phyloP scores from a whole-genome alignment of 1,140 invertebrate genomes.

The Drosophila equinoxialis region DNA sequence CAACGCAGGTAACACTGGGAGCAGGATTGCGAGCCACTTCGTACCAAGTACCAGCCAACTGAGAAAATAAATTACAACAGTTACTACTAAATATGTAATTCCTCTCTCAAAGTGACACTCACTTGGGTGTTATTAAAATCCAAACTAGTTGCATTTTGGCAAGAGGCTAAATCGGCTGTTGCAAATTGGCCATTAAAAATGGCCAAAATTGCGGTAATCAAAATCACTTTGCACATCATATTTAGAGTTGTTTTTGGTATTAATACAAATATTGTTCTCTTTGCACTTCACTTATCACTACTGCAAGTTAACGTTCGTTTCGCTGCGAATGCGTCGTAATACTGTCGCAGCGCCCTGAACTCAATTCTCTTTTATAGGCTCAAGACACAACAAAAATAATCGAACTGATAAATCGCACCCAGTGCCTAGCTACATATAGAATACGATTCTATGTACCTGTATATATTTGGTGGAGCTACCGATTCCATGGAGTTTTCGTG shows the following conservation, averaged over 20 bases:
- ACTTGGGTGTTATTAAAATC: slow-evolving; percentile 50
- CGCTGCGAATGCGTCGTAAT: slow-evolving; percentile 40
- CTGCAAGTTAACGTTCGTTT: slow-evolving; percentile 31
- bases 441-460: not conserved
- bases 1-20: slow-evolving; percentile 27
- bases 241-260: slow-evolving; percentile 7
- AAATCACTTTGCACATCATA: slow-evolving; percentile 66
- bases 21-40: slow-evolving; percentile 56
- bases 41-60: slow-evolving; percentile 47
- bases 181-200: slow-evolving; percentile 12
- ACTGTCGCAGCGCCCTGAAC: slow-evolving; percentile 38
- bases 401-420: slow-evolving; percentile 10
- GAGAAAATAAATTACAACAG: not conserved
- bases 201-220: slow-evolving; percentile 50
- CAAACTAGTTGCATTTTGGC: not conserved
- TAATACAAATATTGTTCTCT: too few relatives aligned
- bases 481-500: slow-evolving; percentile 30
- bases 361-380: slow-evolving; percentile 41
- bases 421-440: not conserved
- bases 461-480: slow-evolving; percentile 37
- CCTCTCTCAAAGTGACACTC: slow-evolving; percentile 33
- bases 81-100: not conserved
- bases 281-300: slow-evolving; percentile 8
- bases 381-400: not conserved
- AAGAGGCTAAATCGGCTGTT: not conserved